Evolutionary conservation across 2,888 invertebrate genomes (phyloP).

Genomic region (Thysanoteuthis rhombus): DNA sequence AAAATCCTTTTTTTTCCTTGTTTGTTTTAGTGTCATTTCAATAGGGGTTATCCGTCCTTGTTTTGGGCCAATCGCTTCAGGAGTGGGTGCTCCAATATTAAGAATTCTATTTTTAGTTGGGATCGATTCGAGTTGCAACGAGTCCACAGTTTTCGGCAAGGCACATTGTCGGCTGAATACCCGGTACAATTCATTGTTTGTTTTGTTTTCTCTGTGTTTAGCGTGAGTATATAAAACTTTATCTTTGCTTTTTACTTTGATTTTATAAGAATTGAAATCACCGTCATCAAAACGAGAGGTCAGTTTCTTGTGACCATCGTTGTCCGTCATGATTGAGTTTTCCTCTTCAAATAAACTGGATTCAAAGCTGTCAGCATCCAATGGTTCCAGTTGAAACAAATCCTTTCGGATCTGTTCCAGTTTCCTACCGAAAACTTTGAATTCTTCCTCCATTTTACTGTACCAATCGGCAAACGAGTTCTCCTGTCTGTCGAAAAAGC

Average conservation of each 20-base stretch:
- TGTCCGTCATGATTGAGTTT: slow-evolving; percentile 51
- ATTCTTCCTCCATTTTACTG: slow-evolving; percentile 39
- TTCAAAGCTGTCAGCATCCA: background rate
- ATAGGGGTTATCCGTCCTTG: slow-evolving; percentile 84
- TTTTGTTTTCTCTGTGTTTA: slow-evolving; percentile 97
- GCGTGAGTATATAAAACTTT: slow-evolving; percentile 93
- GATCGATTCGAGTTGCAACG: slow-evolving; percentile 93
- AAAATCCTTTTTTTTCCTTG: background rate
- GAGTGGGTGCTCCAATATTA: slow-evolving; percentile 95
- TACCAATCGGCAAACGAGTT: slow-evolving; percentile 39
- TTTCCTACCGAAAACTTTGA: slow-evolving; percentile 47
- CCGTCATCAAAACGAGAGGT: slow-evolving; percentile 96
- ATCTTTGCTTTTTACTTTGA: slow-evolving; percentile 98
- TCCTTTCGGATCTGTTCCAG: slow-evolving; percentile 45
- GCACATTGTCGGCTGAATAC: slow-evolving; percentile 98
- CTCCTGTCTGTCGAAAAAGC: slow-evolving; percentile 46
- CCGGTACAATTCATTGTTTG: slow-evolving; percentile 95
- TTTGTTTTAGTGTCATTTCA: slow-evolving; percentile 34
- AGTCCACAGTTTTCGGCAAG: slow-evolving; percentile 95
- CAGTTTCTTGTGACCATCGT: slow-evolving; percentile 84
- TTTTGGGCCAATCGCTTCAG: slow-evolving; percentile 75
- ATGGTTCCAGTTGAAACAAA: slow-evolving; percentile 49
- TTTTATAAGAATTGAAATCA: slow-evolving; percentile 94
- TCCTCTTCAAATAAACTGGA: slow-evolving; percentile 42
- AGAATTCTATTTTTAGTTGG: slow-evolving; percentile 95